Base-by-base conservation (phyloP, 2,888 invertebrate genomes). In the Malacosoma neustria region DNA sequence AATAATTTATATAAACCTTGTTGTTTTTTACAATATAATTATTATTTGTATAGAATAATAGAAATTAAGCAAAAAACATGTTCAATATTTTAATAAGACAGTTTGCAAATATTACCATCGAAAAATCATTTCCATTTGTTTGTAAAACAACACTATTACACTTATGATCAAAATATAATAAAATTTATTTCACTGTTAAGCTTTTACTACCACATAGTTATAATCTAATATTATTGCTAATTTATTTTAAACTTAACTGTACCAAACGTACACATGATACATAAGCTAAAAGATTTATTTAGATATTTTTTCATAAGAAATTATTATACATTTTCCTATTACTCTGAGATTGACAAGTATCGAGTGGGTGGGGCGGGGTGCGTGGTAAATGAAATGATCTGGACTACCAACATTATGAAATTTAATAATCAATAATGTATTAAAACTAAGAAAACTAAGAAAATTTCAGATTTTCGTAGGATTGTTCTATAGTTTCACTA, bases 341-440 rank as follows among this genome's bases (percentile, higher is more conserved):
- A 41, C 47, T 57, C 54, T 49, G 49, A 51, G 56, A 57, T 66
- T 67, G 74, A 72, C 73, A 71, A 72, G 67, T 70, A 72, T 72
- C 69, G 50, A 22, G 61, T 66, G 67, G 79, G 77, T 70, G 80
- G 71, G 71, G 71, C 71, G 80, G 71, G 71, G 71, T 62, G 60
- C 61, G 57, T 58, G 49, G 63, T 57, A 61, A 66, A 57, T 68
- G 70, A 72, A 73, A 72, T 68, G 72, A 61, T 51, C 68, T 55
- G 48, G 39, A 39, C 50, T 61, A 44, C 71, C 74, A 77, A 72
- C 70, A 36, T 46, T 41, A 39, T 38, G 42, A 40, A 34, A 30
- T 37, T 39, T 6, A 13, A 43, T 49, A 58, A 62, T 59, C 57
- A 50, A 49, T 61, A 56, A 35, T 4, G 34, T 32, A n/a, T 13